phyloP scores from a whole-genome alignment of 2,113 vertebrate species.

The Oxyura jamaicensis region DNA sequence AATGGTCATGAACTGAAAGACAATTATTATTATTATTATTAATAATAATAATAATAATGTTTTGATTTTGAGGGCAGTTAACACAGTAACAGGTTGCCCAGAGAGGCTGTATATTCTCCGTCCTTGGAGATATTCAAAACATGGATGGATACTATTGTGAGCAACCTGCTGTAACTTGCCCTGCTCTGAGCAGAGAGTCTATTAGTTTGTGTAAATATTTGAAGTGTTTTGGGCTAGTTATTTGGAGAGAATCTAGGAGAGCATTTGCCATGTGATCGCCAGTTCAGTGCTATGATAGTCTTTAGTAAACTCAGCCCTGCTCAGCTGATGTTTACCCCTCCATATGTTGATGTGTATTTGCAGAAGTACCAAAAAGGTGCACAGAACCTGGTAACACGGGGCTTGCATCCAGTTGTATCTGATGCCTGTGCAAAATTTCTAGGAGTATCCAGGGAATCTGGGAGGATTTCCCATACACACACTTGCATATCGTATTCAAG shows the following conservation, averaged over 20 bases:
- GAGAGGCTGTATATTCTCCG: background rate
- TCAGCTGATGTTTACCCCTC: background rate
- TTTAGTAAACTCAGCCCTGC: too few species aligned
- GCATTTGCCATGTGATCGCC: background rate
- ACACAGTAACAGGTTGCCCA: background rate
- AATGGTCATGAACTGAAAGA: background rate
- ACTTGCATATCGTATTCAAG: background rate
- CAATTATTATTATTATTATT: too few species aligned
- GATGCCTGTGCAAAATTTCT: background rate
- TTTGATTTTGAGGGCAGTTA: background rate
- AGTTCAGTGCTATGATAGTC: background rate
- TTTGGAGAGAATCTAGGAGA: background rate
- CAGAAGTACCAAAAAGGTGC: background rate
- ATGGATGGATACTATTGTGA: background rate
- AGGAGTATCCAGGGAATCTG: background rate
- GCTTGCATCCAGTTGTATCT: background rate
- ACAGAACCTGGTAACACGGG: background rate
- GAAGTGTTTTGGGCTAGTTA: background rate
- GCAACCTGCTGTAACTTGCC: background rate
- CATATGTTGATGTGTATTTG: accelerated
- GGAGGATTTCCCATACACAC: background rate
- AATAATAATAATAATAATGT: too few species aligned
- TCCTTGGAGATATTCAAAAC: background rate
- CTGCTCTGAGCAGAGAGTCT: background rate
- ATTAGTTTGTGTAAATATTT: background rate